Conservation (phyloP, 2,888 invertebrate species). For the Cataglyphis altisquamis region DNA sequence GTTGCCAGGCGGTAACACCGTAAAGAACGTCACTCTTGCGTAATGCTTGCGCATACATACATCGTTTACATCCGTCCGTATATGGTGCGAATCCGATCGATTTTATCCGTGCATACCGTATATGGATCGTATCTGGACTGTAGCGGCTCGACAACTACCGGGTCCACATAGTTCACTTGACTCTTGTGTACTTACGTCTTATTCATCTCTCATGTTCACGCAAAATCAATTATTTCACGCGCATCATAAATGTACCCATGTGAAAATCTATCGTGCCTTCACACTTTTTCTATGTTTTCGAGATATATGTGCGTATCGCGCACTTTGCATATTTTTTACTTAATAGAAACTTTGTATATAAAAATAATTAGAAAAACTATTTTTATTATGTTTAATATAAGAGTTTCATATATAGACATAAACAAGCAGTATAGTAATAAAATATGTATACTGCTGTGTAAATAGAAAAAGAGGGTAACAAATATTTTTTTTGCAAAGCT, state of each 20-base stretch:
- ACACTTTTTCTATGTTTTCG: not conserved
- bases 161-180: constrained; percentile 13
- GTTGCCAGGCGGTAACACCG: constrained; percentile 16
- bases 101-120: constrained; percentile 52
- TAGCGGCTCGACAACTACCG: constrained; percentile 41
- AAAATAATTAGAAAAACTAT: too few species aligned
- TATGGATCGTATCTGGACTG: constrained; percentile 50
- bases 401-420: not conserved
- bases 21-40: constrained; percentile 57
- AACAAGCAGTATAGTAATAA: not conserved
- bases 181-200: constrained; percentile 11
- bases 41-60: constrained; percentile 44
- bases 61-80: constrained; percentile 60
- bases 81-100: constrained; percentile 65
- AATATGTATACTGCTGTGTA: not conserved
- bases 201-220: not conserved
- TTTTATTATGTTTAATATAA: not conserved
- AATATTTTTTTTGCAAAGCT: not conserved
- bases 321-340: too few species aligned
- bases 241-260: not conserved
- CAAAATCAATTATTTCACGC: not conserved
- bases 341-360: too few species aligned
- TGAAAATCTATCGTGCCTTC: not conserved
- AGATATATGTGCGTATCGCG: not conserved
- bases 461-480: not conserved